Percentiles rank a stretch among this genome's conserved stretches.
Evolutionary conservation across 2,113 vertebrate genomes (phyloP).

Genomic region (Bombycilla garrulus): DNA sequence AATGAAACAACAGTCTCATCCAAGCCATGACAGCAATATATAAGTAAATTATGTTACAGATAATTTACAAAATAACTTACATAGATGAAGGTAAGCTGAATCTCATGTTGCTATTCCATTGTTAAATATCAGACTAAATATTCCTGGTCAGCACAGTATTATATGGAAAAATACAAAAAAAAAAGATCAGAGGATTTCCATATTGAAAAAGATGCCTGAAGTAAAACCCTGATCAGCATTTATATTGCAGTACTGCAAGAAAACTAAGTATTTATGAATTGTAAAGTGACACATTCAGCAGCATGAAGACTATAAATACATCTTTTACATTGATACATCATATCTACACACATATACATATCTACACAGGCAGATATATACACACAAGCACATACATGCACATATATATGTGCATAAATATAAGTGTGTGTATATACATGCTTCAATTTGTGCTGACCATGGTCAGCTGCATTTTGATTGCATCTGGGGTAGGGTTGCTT

Average conservation of each 20-base stretch:
- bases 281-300: slow-evolving; percentile 70
- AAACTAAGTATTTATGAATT: slow-evolving; percentile 37
- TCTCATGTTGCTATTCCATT: slow-evolving; percentile 14
- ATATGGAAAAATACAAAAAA: not conserved
- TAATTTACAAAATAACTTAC: slow-evolving; percentile 68
- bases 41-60: slow-evolving; percentile 43
- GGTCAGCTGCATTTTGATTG: slow-evolving; percentile 16
- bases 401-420: not conserved
- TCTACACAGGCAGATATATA: not conserved
- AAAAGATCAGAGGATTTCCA: not conserved
- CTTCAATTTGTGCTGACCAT: not conserved
- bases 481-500: not conserved
- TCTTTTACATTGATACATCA: slow-evolving; percentile 53
- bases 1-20: slow-evolving; percentile 12
- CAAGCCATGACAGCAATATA: not conserved
- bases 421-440: not conserved
- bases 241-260: slow-evolving; percentile 23
- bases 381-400: slow-evolving; percentile 15
- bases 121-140: slow-evolving; percentile 40
- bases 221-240: slow-evolving; percentile 27
- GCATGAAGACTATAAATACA: slow-evolving; percentile 70
- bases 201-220: not conserved
- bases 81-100: not conserved
- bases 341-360: slow-evolving; percentile 64
- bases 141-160: not conserved